Evolutionary conservation across 2,797 vertebrate genomes (phyloP).

Genomic region (Pelodytes ibericus): DNA sequence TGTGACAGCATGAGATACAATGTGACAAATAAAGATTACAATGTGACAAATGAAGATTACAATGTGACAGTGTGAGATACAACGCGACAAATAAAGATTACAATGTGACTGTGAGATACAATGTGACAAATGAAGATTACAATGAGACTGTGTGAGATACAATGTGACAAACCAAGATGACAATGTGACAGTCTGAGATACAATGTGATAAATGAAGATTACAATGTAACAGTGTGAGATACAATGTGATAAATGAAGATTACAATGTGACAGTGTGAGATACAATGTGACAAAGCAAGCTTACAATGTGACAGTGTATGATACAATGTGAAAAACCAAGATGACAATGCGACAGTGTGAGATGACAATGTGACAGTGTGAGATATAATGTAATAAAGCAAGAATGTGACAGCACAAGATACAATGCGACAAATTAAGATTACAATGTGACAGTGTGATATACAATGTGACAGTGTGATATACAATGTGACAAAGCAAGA

Average conservation of each 20-base stretch:
- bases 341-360: no score
- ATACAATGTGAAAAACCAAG: neutral
- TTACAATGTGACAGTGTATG: neutral
- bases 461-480: neutral
- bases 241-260: neutral
- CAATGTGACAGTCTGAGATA: neutral
- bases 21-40: no score
- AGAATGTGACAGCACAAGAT: neutral
- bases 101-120: conserved; percentile 3
- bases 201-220: neutral
- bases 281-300: neutral
- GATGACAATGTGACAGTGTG: neutral
- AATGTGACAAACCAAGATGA: conserved; percentile 1
- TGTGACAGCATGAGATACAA: neutral
- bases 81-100: neutral
- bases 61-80: neutral
- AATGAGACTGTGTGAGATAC: neutral
- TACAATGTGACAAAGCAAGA: conserved; percentile 9
- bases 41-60: neutral
- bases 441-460: neutral
- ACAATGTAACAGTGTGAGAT: neutral
- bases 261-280: neutral
- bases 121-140: neutral
- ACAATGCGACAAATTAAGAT: conserved; percentile 1
- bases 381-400: conserved; percentile 9